Evolutionary conservation across 2,113 vertebrate genomes (phyloP).

Genomic region (Platysteira castanea): DNA sequence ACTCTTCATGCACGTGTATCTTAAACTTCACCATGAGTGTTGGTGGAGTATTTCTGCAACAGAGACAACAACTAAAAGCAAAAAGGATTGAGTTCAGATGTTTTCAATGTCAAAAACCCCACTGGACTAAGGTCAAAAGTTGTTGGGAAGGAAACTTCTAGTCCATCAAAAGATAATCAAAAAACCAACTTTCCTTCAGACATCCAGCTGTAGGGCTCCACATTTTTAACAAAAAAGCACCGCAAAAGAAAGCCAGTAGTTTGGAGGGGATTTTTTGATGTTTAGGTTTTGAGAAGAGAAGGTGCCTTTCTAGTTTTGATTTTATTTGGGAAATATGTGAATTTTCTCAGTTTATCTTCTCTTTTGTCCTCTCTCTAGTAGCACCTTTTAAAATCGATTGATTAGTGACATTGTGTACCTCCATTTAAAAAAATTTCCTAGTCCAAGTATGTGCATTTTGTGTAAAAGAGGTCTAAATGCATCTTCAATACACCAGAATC

Average conservation of each 20-base stretch:
- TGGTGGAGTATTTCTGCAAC: neutral
- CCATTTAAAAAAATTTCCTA: neutral
- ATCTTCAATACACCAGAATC: neutral
- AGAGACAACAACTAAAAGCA: neutral
- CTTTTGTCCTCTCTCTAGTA: neutral
- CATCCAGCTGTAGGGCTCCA: neutral
- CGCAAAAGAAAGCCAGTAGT: neutral
- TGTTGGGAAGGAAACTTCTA: neutral
- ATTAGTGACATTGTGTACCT: neutral
- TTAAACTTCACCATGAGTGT: neutral
- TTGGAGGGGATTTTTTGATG: neutral
- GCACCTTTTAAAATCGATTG: neutral
- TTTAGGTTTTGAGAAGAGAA: neutral
- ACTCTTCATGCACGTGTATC: neutral
- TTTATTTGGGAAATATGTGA: rapidly evolving
- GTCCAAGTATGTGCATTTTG: neutral
- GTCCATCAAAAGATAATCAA: neutral
- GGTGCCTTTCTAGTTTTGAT: neutral
- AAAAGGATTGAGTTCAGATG: neutral
- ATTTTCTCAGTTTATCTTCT: neutral
- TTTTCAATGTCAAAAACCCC: neutral
- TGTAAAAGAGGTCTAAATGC: neutral
- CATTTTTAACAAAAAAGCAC: neutral
- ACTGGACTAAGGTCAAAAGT: neutral
- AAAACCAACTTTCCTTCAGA: neutral